phyloP scores from a whole-genome alignment of 2,888 invertebrate genomes.

The Dendrolimus pini region DNA sequence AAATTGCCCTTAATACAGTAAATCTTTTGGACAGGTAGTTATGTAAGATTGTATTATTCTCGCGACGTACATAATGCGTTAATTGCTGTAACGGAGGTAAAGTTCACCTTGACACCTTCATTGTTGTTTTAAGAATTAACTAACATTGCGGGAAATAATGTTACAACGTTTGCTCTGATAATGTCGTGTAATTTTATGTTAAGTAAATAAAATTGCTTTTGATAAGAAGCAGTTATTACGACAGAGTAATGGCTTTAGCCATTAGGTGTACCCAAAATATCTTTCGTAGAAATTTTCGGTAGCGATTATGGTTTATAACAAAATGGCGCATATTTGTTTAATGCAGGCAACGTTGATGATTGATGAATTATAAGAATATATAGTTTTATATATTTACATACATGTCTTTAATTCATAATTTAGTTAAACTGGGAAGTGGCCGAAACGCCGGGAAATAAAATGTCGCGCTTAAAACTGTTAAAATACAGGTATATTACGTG shows the following conservation, averaged over 20 bases:
- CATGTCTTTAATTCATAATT: too few relatives aligned
- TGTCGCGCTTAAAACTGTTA: too few relatives aligned
- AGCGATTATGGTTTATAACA: too few relatives aligned
- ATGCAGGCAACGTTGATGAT: too few relatives aligned
- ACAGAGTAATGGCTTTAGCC: conserved; percentile 1
- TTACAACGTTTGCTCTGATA: conserved; percentile 2
- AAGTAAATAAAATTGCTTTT: not conserved
- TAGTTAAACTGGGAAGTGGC: too few relatives aligned
- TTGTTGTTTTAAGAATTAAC: conserved; percentile 19
- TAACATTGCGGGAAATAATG: conserved; percentile 1
- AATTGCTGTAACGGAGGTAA: not conserved
- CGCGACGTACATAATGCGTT: not conserved
- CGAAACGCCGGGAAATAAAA: too few relatives aligned
- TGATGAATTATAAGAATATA: too few relatives aligned
- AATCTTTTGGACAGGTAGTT: not conserved
- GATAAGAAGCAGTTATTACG: not conserved
- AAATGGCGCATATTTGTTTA: too few relatives aligned
- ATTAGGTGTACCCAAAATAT: conserved; percentile 11
- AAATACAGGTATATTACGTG: too few relatives aligned
- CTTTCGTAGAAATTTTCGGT: conserved; percentile 2
- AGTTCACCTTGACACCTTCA: conserved; percentile 22
- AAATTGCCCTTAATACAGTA: not conserved
- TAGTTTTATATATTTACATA: too few relatives aligned
- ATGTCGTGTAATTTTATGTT: conserved; percentile 1
- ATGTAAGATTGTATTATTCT: not conserved